A percentile compares a stretch with the other conserved stretches of the same genome.
Conservation (phyloP, 2,888 invertebrate species). For the Rhimphoctona megacephalus region DNA sequence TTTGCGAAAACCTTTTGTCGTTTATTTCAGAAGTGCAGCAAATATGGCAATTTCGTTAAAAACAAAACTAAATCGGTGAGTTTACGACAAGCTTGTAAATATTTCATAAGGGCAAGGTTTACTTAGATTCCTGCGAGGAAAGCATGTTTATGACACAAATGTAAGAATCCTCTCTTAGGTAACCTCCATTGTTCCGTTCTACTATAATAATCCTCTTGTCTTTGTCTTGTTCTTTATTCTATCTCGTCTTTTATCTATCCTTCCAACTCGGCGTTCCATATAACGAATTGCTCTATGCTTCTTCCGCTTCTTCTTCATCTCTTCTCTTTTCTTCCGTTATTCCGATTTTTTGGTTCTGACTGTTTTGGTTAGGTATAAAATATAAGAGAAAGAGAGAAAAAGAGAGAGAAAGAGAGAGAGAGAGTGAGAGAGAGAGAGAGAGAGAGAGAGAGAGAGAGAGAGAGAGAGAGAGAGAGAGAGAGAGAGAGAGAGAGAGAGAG, state of each 20-base stretch:
- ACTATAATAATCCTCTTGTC: slow-evolving; percentile 38
- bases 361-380: slow-evolving; percentile 25
- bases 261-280: neutral
- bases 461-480: neutral
- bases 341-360: slow-evolving; percentile 33
- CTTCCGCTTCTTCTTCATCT: neutral
- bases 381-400: neutral
- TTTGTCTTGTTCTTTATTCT: slow-evolving; percentile 27
- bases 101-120: slow-evolving; percentile 3
- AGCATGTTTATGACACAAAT: slow-evolving; percentile 34
- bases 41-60: neutral
- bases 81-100: slow-evolving; percentile 25
- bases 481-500: neutral
- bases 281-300: neutral
- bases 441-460: slow-evolving; percentile 8
- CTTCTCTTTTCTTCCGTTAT: slow-evolving; percentile 2
- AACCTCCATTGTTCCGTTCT: slow-evolving; percentile 22
- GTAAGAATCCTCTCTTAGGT: slow-evolving; percentile 34
- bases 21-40: neutral
- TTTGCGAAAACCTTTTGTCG: too few relatives aligned
- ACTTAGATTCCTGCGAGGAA: slow-evolving; percentile 14
- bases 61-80: neutral
- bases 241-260: slow-evolving; percentile 24
- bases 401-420: slow-evolving; percentile 6
- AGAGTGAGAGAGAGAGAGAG: slow-evolving; percentile 29